Evolutionary conservation across 2,113 vertebrate genomes (phyloP).

Genomic region (Brachyhypopomus gauderio): DNA sequence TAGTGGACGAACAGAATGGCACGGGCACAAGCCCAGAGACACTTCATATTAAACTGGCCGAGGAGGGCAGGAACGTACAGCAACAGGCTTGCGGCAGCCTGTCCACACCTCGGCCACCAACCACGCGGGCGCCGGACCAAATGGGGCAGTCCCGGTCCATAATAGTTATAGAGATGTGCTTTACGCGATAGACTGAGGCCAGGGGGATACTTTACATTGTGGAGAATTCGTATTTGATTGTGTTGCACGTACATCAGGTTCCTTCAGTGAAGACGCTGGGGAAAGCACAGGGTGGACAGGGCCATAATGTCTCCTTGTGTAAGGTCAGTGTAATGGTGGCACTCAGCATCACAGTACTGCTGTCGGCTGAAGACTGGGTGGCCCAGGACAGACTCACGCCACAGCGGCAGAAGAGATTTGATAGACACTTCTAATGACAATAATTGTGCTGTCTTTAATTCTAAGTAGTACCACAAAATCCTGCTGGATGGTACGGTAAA

Average conservation of each 20-base stretch:
- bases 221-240: neutral
- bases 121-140: conserved; percentile 56
- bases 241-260: neutral
- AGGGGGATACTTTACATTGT: conserved; percentile 20
- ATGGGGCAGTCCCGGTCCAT: conserved; percentile 50
- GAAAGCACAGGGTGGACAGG: conserved; percentile 17
- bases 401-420: no score
- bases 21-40: conserved; percentile 27
- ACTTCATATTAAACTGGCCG: conserved; percentile 34
- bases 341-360: conserved; percentile 21
- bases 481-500: no score
- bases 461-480: no score
- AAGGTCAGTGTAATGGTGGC: conserved; percentile 26
- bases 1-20: conserved; percentile 33
- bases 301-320: conserved; percentile 22
- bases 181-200: conserved; percentile 37
- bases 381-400: no score
- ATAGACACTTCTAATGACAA: no score
- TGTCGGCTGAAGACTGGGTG: no score
- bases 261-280: neutral
- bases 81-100: conserved; percentile 28
- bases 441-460: no score
- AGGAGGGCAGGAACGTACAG: neutral
- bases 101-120: conserved; percentile 24
- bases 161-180: conserved; percentile 45